These are phyloP conservation scores for Trachelus tabidus DNA, from an alignment of 2,888 invertebrate genomes.

Conservation along the genomic window DNA sequence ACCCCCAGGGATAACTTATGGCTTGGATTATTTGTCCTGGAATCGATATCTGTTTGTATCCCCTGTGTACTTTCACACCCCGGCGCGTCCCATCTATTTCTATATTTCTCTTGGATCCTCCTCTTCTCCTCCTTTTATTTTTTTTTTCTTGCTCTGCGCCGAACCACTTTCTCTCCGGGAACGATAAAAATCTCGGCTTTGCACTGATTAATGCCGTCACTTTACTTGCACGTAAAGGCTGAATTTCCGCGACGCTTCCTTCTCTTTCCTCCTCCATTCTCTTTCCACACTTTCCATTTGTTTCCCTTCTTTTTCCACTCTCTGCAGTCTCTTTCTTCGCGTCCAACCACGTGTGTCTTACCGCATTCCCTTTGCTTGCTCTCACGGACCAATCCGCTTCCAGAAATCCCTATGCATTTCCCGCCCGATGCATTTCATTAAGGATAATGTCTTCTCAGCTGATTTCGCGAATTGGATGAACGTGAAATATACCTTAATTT, in stretches of 20 bases:
- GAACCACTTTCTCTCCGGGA: neutral
- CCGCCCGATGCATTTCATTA: slow-evolving; percentile 54
- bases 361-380: no score
- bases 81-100: neutral
- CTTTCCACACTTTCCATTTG: neutral
- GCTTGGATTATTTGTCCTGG: neutral
- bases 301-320: neutral
- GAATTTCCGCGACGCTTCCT: slow-evolving; percentile 2
- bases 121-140: neutral
- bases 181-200: neutral
- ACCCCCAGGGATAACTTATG: no score
- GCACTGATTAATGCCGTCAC: no score
- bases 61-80: neutral
- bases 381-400: no score
- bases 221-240: neutral
- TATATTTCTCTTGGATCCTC: no score
- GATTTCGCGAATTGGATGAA: no score
- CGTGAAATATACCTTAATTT: no score
- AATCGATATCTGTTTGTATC: slow-evolving; percentile 1
- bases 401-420: slow-evolving; percentile 44
- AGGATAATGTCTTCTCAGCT: slow-evolving; percentile 5
- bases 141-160: neutral
- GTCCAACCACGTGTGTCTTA: no score
- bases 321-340: no score
- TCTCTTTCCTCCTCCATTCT: neutral